Evolutionary conservation across 2,888 invertebrate genomes (phyloP), one percentile per base, ranked within the genome.

Genomic region (Aleiodes leptofemur): DNA sequence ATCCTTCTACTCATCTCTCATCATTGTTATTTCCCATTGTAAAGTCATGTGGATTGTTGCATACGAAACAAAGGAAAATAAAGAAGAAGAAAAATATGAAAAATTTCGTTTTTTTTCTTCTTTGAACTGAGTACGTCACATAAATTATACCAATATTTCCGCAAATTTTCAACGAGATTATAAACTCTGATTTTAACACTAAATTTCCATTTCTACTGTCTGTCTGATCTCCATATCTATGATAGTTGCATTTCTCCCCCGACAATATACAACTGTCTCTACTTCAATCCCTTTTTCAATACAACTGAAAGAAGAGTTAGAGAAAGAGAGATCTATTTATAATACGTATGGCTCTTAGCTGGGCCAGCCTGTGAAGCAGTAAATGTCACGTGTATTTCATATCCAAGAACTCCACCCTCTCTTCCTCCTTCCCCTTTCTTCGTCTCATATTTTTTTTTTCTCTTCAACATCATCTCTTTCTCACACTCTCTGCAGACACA

Each of bases 331-430:
- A 86, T 87, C 88, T 88, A 88, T 88, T 88, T 88, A 88, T 88
- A 87, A 86, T 87, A 81, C 78, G 85, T 86, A 85, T 82, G 85
- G 85, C 84, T 85, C 85, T 87, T 83, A 83, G 84, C 82, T 50
- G 86, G 82, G 82, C 83, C 83, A 85, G 86, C 87, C 87, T 87
- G 86, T 86, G 84, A 83, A 85, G 88, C 86, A 86, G 87, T 88
- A 89, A 89, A 89, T 84, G 89, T 89, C 89, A 87, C 86, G 87
- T 89, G 88, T 89, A 89, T 89, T 89, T 89, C 88, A 89, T 88
- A 87, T 81, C 86, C 66, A 78, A 85, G 43, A 85, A 88, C 88
- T 89, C 87, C 88, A 88, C 88, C 87, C 88, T 84, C 72, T 66
- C 69, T 38, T 56, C 55, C 29, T 61, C 51, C 53, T 61, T 68